Conservation (phyloP, 30 jellyfish, hydroid and myxozoan genomes). For the Hydractinia echinata region DNA sequence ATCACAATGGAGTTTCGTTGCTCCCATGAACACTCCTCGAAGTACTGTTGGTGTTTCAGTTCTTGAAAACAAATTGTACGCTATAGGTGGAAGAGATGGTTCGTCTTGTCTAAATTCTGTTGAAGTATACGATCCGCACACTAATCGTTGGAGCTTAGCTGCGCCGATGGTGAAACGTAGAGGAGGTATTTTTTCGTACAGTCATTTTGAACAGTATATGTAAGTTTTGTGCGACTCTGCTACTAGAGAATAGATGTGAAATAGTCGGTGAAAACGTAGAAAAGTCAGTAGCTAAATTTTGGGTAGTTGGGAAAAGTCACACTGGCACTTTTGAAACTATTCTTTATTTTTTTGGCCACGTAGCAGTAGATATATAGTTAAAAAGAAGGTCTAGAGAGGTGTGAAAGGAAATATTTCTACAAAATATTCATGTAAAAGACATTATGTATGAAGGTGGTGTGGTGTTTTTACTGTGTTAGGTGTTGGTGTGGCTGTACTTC, state of each 20-base stretch:
- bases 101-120: conserved; percentile 91
- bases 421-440: not conserved
- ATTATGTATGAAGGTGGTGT: too few relatives aligned
- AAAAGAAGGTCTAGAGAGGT: too few relatives aligned
- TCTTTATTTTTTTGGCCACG: too few relatives aligned
- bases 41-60: conserved; percentile 96
- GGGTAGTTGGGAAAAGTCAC: too few relatives aligned
- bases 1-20: conserved; percentile 81
- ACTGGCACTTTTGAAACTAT: too few relatives aligned
- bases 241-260: too few relatives aligned
- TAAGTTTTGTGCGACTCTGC: too few relatives aligned
- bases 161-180: conserved; percentile 97
- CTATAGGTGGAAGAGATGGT: conserved; percentile 98
- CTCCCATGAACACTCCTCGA: conserved; percentile 84
- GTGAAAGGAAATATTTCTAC: not conserved
- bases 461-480: conserved; percentile 30
- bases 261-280: too few relatives aligned
- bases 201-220: too few relatives aligned
- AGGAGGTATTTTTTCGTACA: conserved; percentile 55
- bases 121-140: conserved; percentile 94
- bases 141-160: conserved; percentile 91
- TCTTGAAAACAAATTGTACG: conserved; percentile 66
- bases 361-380: too few relatives aligned
- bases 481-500: conserved; percentile 92
- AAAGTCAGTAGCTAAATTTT: too few relatives aligned